These are phyloP conservation scores for Danaus melanippus DNA, from an alignment of 1,140 invertebrate genomes.

Conservation along the genomic window DNA sequence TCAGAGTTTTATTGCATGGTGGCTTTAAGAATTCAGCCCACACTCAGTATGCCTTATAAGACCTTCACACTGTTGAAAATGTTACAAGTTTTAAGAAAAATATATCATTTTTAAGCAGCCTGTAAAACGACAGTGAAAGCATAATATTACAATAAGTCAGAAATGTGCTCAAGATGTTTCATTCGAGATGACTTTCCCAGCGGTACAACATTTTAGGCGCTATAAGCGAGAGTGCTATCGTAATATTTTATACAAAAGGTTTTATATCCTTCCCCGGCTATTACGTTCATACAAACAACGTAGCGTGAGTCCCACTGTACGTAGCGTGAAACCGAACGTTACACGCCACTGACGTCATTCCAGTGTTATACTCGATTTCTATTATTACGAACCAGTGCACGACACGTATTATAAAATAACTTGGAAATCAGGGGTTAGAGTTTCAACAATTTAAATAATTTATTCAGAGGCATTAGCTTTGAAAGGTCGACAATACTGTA, in stretches of 20 bases:
- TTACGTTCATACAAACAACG: slow-evolving; percentile 7
- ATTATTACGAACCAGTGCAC: slow-evolving; percentile 25
- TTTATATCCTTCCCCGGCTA: slow-evolving; percentile 14
- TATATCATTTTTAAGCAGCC: too few species aligned
- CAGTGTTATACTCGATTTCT: slow-evolving; percentile 22
- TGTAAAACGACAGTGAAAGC: too few species aligned
- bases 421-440: slow-evolving; percentile 8
- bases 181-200: too few species aligned
- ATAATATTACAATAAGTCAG: slow-evolving; percentile 1
- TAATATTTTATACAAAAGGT: slow-evolving; percentile 18
- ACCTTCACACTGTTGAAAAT: too few species aligned
- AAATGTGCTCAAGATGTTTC: not conserved
- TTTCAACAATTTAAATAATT: slow-evolving; percentile 1
- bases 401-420: slow-evolving; percentile 17
- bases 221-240: slow-evolving; percentile 16
- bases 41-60: too few species aligned
- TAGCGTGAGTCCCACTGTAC: slow-evolving; percentile 9
- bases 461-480: too few species aligned
- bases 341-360: slow-evolving; percentile 36
- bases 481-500: too few species aligned
- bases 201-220: slow-evolving; percentile 15
- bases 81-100: too few species aligned
- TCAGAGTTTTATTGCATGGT: too few species aligned
- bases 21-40: too few species aligned
- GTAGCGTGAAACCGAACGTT: slow-evolving; percentile 32